Evolutionary conservation across 92 coral and sea anemone genomes (phyloP).

Genomic region (Micromussa lordhowensis): DNA sequence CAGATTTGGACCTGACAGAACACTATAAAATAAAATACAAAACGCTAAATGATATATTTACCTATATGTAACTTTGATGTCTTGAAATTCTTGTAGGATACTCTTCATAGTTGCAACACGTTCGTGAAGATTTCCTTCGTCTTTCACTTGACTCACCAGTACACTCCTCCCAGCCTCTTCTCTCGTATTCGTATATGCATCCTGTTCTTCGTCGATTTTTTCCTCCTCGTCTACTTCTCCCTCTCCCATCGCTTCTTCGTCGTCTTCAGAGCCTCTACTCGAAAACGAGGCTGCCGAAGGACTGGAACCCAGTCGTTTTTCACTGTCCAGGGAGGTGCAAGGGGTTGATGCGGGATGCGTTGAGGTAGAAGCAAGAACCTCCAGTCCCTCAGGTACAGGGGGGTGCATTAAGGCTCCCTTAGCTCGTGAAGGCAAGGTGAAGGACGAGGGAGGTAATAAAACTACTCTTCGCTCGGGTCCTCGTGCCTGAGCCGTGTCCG

Average conservation of each 20-base stretch:
- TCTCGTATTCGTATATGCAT: not conserved
- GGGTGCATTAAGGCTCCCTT: not conserved
- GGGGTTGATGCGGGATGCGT: slow-evolving; percentile 51
- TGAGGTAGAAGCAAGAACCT: slow-evolving; percentile 22
- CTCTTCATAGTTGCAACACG: slow-evolving; percentile 73
- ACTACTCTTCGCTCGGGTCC: slow-evolving; percentile 11
- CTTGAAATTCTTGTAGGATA: slow-evolving; percentile 77
- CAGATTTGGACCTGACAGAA: not conserved
- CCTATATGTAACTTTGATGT: slow-evolving; percentile 74
- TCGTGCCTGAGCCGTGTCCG: not conserved
- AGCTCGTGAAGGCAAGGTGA: slow-evolving; percentile 35
- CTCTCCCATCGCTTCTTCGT: not conserved
- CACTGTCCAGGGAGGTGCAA: slow-evolving; percentile 43
- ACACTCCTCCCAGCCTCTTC: slow-evolving; percentile 17
- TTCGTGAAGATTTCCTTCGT: slow-evolving; percentile 54
- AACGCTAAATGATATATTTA: not conserved
- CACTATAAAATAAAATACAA: not conserved
- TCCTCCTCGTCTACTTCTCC: not conserved
- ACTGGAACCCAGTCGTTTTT: slow-evolving; percentile 1
- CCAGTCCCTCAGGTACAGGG: slow-evolving; percentile 19
- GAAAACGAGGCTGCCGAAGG: slow-evolving; percentile 17
- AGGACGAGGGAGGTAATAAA: slow-evolving; percentile 67
- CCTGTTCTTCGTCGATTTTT: not conserved
- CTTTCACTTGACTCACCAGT: slow-evolving; percentile 16
- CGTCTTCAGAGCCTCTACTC: slow-evolving; percentile 33